These are phyloP conservation scores for Scaptomyza tumidula DNA, from an alignment of 2,888 invertebrate genomes.

Conservation along the genomic window DNA sequence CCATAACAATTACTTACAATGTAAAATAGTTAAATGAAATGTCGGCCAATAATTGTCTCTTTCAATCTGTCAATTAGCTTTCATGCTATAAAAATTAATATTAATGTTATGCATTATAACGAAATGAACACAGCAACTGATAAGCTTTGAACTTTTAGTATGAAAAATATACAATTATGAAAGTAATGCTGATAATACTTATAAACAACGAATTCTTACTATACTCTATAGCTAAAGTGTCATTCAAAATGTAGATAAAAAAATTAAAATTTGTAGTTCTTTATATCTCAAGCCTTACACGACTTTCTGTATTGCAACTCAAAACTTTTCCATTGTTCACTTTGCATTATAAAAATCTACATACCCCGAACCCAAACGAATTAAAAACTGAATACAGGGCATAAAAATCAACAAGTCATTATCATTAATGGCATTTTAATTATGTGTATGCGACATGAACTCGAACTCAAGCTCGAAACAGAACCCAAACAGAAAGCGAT, in stretches of 20 bases:
- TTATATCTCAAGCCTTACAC: background rate
- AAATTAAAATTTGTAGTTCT: background rate
- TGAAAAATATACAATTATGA: background rate
- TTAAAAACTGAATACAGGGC: background rate
- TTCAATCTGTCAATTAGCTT: slow-evolving; percentile 34
- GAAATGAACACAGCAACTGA: slow-evolving; percentile 11
- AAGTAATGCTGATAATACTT: slow-evolving; percentile 11
- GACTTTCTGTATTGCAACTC: background rate
- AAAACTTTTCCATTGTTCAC: background rate
- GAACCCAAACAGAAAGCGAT: slow-evolving; percentile 39
- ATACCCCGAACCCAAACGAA: slow-evolving; percentile 5
- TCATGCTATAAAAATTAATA: slow-evolving; percentile 22
- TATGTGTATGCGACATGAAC: slow-evolving; percentile 56
- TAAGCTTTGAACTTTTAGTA: slow-evolving; percentile 8
- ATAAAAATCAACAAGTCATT: slow-evolving; percentile 57
- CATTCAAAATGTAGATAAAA: too few species aligned
- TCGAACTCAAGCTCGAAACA: slow-evolving; percentile 22
- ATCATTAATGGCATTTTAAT: slow-evolving; percentile 61
- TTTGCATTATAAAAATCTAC: slow-evolving; percentile 12
- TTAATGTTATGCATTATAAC: background rate
- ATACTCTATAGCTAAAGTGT: background rate
- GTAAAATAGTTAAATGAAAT: slow-evolving; percentile 12
- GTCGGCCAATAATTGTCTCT: background rate
- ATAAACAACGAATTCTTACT: background rate
- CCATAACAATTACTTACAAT: slow-evolving; percentile 11